Conservation (phyloP, 2,888 invertebrate species). For the Petrolisthes cinctipes region DNA sequence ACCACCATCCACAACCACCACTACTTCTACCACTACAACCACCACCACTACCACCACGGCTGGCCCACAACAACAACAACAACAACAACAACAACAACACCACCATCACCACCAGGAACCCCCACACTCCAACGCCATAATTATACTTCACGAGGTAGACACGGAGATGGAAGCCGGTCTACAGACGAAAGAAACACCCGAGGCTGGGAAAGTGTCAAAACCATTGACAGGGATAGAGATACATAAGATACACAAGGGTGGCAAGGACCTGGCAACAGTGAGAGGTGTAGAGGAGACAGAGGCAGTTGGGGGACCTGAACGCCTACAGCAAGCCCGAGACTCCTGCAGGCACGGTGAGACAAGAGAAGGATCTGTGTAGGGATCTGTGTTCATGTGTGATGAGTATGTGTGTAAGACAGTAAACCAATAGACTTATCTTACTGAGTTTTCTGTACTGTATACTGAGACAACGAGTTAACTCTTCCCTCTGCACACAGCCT, state of each 20-base stretch:
- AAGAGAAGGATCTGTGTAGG: neutral
- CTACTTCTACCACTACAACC: neutral
- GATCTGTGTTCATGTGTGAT: neutral
- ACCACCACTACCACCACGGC: neutral
- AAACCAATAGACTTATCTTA: neutral
- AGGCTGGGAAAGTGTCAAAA: neutral
- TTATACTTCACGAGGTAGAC: neutral
- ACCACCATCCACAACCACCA: slow-evolving; percentile 14
- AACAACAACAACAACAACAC: neutral
- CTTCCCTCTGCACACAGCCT: slow-evolving; percentile 42
- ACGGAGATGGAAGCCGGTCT: slow-evolving; percentile 19
- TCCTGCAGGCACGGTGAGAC: slow-evolving; percentile 61
- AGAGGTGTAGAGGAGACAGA: neutral
- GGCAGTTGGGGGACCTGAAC: slow-evolving; percentile 27
- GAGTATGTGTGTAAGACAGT: neutral
- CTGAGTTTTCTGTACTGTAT: neutral
- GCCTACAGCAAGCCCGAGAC: slow-evolving; percentile 61
- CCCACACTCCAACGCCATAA: neutral
- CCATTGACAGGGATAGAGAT: neutral
- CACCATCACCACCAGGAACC: neutral
- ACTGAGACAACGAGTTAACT: neutral
- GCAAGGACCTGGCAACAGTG: neutral
- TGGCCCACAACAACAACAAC: neutral
- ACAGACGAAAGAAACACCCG: neutral
- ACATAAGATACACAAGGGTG: neutral